phyloP scores from a whole-genome alignment of 2,797 vertebrate species.

The Tokudaia muenninki region DNA sequence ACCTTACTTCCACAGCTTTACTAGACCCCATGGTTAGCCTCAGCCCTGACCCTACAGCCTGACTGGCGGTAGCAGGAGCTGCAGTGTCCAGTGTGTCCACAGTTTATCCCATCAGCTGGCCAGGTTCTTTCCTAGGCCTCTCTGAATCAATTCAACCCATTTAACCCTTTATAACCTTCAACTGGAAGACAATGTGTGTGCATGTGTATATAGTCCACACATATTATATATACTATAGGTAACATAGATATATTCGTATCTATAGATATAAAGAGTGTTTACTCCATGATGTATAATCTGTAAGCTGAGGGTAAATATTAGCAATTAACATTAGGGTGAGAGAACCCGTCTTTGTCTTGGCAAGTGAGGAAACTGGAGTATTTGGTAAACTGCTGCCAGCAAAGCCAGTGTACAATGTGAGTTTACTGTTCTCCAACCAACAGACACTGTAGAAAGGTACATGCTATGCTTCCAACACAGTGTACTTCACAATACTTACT shows the following conservation, averaged over 20 bases:
- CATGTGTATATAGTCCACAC: not conserved
- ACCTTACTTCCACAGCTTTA: not conserved
- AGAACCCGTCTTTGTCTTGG: not conserved
- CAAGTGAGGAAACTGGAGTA: not conserved
- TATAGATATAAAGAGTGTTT: not conserved
- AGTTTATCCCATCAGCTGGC: not conserved
- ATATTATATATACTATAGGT: not conserved
- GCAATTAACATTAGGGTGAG: not conserved
- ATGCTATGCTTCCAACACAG: not conserved
- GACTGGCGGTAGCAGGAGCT: not conserved
- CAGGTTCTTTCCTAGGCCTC: not conserved
- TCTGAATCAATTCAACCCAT: not conserved
- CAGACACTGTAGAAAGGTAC: not conserved
- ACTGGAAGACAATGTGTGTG: not conserved
- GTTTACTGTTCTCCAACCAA: not conserved
- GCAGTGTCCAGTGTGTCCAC: not conserved
- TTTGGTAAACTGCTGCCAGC: not conserved
- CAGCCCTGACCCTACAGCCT: not conserved
- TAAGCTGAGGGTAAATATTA: not conserved
- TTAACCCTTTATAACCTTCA: not conserved
- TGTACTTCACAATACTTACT: constrained; percentile 23
- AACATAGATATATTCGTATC: not conserved
- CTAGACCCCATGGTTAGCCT: not conserved
- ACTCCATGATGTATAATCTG: not conserved
- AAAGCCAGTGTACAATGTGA: not conserved